Base-by-base conservation (phyloP, 2,113 vertebrate species). In the Anhinga rufa region DNA sequence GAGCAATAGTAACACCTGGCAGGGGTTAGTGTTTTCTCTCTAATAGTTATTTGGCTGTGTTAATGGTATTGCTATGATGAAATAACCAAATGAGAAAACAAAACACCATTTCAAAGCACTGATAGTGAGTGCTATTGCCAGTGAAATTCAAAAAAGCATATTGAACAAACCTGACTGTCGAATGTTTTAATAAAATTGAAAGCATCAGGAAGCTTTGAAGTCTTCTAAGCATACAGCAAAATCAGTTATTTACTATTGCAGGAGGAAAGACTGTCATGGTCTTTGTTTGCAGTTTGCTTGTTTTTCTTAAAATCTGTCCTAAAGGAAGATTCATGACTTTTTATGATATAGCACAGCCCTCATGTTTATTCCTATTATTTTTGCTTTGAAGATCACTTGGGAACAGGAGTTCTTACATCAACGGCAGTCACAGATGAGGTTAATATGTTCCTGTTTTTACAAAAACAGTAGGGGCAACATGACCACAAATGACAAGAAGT, bases 151-250 rank as follows among this genome's bases (percentile, higher is more conserved):
- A 78, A 92, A 94, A 94, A 86, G 12, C 42, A 70, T 86, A 86
- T 62, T 83, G 85, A 96, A 80, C 55, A 93, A 88, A 95, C 78
- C 65, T 95, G 86, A 76, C 52, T 92, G 81, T 44, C 32, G 85
- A 88, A 79, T 76, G 80, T 94, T 97, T 96, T 96, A 96, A 94
- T 96, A 96, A 93, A 97, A 90, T 95, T 94, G 92, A 95, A 95
- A 97, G 83, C 44, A 82, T 54, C 77, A 49, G 78, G 42, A 95
- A 79, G 79, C 95, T 97, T 97, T 97, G 96, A 97, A 97, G 94
- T 94, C 86, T 93, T 89, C 83, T 92, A 95, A 95, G 90, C 65
- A 86, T 66, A 90, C 78, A 90, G 78, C 7, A 91, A 85, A 92
- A 94, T 92, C 88, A 72, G 88, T 81, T 93, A 94, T 97, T 97